phyloP scores from a whole-genome alignment of 2,888 invertebrate species.

The Tipula unca region DNA sequence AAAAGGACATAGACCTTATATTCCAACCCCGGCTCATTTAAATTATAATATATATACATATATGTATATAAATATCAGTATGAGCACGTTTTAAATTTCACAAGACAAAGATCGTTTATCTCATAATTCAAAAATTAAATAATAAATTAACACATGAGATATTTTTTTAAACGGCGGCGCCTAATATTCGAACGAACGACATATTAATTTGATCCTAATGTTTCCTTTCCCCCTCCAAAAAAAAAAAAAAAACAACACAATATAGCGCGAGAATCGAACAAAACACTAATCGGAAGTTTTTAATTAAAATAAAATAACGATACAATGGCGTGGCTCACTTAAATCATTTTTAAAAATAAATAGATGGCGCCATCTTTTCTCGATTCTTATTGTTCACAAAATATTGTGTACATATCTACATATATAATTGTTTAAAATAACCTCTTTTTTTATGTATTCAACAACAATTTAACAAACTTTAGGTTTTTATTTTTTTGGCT shows the following conservation, averaged over 20 bases:
- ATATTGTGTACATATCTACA: not conserved
- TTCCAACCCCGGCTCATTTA: not conserved
- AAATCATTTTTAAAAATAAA: not conserved
- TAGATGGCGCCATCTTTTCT: not conserved
- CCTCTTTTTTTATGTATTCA: not conserved
- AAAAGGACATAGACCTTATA: not conserved
- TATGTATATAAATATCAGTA: too few relatives aligned
- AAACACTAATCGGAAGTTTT: not conserved
- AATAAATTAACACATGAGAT: not conserved
- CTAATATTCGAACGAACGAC: not conserved
- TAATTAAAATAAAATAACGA: not conserved
- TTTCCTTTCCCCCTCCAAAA: not conserved
- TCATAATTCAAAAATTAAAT: slow-evolving; percentile 8
- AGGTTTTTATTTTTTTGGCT: not conserved
- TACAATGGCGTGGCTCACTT: not conserved
- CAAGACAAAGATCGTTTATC: not conserved
- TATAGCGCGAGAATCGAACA: not conserved
- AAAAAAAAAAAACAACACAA: not conserved
- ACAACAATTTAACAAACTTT: not conserved
- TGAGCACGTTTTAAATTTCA: not conserved
- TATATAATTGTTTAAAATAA: not conserved
- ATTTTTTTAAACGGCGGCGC: not conserved
- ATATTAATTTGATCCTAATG: not conserved
- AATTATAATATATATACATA: not conserved
- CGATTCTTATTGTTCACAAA: not conserved